phyloP scores from a whole-genome alignment of 37 sponge, comb jelly and placozoan genomes.

The Petrosia ficiformis region DNA sequence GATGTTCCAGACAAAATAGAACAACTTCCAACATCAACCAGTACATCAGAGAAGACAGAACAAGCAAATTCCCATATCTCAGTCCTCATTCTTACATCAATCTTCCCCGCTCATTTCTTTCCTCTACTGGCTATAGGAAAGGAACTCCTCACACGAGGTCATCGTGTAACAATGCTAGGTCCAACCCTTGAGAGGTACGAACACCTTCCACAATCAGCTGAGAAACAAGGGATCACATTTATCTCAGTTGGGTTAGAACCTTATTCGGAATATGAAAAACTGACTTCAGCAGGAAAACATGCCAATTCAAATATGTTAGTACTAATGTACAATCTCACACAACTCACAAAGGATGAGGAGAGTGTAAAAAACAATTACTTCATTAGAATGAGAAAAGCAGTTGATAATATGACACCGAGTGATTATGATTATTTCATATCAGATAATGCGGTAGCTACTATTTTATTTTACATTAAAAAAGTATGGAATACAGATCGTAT shows the following conservation, averaged over 20 bases:
- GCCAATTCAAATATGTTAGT: background rate
- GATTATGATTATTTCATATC: slow-evolving; percentile 19
- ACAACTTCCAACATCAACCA: no score
- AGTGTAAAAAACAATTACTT: no score
- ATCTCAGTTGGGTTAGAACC: background rate
- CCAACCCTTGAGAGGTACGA: background rate
- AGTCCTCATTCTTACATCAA: background rate
- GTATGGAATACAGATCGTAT: background rate
- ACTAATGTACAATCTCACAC: background rate
- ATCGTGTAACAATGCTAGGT: background rate
- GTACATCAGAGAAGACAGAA: background rate
- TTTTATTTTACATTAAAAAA: background rate
- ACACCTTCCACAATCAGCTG: background rate
- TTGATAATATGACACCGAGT: slow-evolving; percentile 1
- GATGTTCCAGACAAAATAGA: no score
- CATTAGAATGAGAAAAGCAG: background rate
- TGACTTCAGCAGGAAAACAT: background rate
- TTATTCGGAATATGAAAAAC: background rate
- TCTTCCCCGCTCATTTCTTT: slow-evolving; percentile 10
- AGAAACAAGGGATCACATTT: background rate
- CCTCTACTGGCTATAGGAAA: slow-evolving; percentile 17
- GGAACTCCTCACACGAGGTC: slow-evolving; percentile 17
- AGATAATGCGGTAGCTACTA: background rate
- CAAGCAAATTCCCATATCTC: background rate
- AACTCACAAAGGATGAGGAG: background rate